Evolutionary conservation across 2,888 invertebrate species (phyloP), one percentile per base, ranked within the genome.

Genomic region (Meteorus colon): DNA sequence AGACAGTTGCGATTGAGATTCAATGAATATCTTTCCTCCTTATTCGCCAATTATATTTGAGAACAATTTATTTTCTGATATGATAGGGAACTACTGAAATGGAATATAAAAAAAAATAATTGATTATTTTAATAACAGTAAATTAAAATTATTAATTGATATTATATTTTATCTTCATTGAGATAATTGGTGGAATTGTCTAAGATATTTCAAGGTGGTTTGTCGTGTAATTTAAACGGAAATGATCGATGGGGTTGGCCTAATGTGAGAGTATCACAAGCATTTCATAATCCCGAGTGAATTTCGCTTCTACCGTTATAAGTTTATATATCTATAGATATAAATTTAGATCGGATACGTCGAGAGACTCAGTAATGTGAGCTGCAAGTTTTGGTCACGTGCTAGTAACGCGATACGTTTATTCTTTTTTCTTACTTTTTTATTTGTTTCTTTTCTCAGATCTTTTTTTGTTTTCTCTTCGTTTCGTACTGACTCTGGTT

Each of bases 381-480:
- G 55, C 68, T 45, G 59, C 29, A 74, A 73, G 65, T 74, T 51
- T 69, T 34, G 55, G 69, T 69, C 59, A 66, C 60, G 60, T 74
- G 67, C 68, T 60, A n/a, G 60, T 74, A 74, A 74, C n/a, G 48
- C 67, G 74, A 74, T 74, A 55, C 59, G 66, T 66, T 29, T 74
- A 24, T 66, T 73, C 60, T 66, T 37, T 55, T 62, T 19, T 37
- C 51, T 37, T 41, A 37, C 51, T 73, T 73, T 37, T 66, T 34
- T 62, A 71, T n/a, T 51, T 34, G 19, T 60, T 24, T 8, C n/a
- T 41, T 41, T 45, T 48, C 19, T 63, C 24, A 24, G 24, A 24
- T 24, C 24, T 24, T 65, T 16, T 41, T 29, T 51, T 12, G 8
- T 16, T 34, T 51, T 37, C 16, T 62, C 27, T 60, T 24, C 3